Conservation (phyloP, 2,888 invertebrate genomes). For the Caenorhabditis sp. region DNA sequence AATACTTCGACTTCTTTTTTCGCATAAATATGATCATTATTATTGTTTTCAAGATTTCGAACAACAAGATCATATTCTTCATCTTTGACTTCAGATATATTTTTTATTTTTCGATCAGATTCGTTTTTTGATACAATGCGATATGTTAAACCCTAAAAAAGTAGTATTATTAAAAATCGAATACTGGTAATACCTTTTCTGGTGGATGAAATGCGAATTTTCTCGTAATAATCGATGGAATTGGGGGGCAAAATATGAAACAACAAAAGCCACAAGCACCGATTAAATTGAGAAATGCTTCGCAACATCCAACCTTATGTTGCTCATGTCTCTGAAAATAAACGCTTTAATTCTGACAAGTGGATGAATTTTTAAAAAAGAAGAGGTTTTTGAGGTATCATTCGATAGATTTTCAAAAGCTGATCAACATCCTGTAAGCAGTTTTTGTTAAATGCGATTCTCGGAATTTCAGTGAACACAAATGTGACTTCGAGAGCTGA, state of each 20-base stretch:
- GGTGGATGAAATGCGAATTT: slow-evolving; percentile 67
- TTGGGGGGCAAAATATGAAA: slow-evolving; percentile 60
- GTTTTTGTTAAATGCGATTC: too few relatives aligned
- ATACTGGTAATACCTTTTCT: slow-evolving; percentile 12
- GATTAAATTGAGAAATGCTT: slow-evolving; percentile 22
- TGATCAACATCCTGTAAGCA: too few relatives aligned
- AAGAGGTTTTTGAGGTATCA: too few relatives aligned
- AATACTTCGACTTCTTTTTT: slow-evolving; percentile 23
- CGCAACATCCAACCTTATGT: slow-evolving; percentile 28
- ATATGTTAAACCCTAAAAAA: slow-evolving; percentile 12
- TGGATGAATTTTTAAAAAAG: too few relatives aligned
- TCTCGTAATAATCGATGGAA: slow-evolving; percentile 55
- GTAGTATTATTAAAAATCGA: too few relatives aligned
- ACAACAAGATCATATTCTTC: slow-evolving; percentile 23
- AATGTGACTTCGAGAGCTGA: too few relatives aligned
- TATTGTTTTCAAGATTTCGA: slow-evolving; percentile 12
- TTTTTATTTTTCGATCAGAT: slow-evolving; percentile 21
- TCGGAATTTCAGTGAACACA: too few relatives aligned
- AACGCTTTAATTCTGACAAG: too few relatives aligned
- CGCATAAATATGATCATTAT: slow-evolving; percentile 18
- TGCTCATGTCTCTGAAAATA: neutral
- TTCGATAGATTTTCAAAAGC: too few relatives aligned
- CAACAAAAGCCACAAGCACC: slow-evolving; percentile 50
- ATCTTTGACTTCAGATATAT: slow-evolving; percentile 20
- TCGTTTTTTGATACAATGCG: slow-evolving; percentile 23